phyloP scores from a whole-genome alignment of 2,113 vertebrate species.

The Maccullochella peelii region DNA sequence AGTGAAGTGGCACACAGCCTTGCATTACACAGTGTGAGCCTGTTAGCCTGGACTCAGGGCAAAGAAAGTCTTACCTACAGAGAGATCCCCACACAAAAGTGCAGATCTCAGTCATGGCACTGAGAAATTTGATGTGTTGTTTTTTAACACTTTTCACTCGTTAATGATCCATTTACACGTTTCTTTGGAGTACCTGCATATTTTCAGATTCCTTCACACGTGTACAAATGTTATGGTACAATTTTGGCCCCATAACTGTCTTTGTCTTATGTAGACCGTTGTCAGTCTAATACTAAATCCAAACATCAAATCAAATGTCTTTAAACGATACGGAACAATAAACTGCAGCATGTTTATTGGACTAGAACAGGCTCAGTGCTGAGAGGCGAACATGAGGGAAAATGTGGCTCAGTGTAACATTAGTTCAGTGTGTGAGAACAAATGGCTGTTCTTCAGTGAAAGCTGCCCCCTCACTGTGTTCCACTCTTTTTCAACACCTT shows the following conservation, averaged over 20 bases:
- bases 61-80: not conserved
- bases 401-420: conserved; percentile 13
- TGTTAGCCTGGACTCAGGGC: not conserved
- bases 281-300: not conserved
- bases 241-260: not conserved
- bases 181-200: not conserved
- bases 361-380: not conserved
- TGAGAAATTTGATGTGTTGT: not conserved
- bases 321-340: not conserved
- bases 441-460: conserved; percentile 1
- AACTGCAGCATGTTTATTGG: not conserved
- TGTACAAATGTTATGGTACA: not conserved
- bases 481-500: conserved; percentile 9
- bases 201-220: not conserved
- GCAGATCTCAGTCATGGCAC: not conserved
- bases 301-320: not conserved
- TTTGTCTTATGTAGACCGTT: not conserved
- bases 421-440: conserved; percentile 17
- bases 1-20: too few relatives aligned
- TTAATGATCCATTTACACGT: not conserved
- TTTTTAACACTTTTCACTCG: not conserved
- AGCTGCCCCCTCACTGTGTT: not conserved
- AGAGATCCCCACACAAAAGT: not conserved
- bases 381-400: not conserved
- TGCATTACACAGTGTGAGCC: not conserved